These are phyloP conservation scores for Asbolus verrucosus DNA, from an alignment of 1,140 invertebrate species.

Conservation along the genomic window DNA sequence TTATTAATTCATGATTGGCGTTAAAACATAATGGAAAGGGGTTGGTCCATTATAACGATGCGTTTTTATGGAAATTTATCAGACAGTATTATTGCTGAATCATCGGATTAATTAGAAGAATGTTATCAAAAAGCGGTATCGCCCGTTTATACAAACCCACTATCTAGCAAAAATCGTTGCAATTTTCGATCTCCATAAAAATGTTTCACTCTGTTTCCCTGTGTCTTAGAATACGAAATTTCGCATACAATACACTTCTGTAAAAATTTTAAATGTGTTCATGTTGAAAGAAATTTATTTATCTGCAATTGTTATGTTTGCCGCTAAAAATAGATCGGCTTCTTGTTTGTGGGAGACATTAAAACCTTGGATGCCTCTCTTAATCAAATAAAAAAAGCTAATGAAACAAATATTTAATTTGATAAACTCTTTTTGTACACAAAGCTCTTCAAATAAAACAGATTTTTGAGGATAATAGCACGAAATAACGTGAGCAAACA, in stretches of 20 bases:
- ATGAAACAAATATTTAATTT: conserved; percentile 25
- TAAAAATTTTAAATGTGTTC: too few relatives aligned
- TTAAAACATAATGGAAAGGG: background rate
- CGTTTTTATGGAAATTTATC: background rate
- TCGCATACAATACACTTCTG: too few relatives aligned
- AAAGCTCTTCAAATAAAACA: conserved; percentile 2
- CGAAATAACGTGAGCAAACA: conserved; percentile 7
- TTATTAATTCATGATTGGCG: conserved; percentile 8
- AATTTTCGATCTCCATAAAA: too few relatives aligned
- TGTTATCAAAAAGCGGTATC: background rate
- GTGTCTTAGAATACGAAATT: too few relatives aligned
- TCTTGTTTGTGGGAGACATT: background rate
- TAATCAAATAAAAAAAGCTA: conserved; percentile 8
- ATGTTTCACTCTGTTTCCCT: too few relatives aligned
- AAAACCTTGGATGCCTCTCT: conserved; percentile 10
- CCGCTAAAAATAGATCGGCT: background rate
- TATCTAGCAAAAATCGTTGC: too few relatives aligned
- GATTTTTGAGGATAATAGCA: conserved; percentile 10
- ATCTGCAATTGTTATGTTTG: background rate
- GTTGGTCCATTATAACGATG: background rate
- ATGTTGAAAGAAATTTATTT: background rate
- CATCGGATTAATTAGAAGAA: background rate
- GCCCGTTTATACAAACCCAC: background rate
- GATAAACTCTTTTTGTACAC: conserved; percentile 20
- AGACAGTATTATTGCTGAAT: background rate